Evolutionary conservation across 2,888 invertebrate species (phyloP), one percentile per base, ranked within the genome.

Genomic region (Drosophila tanythrix): DNA sequence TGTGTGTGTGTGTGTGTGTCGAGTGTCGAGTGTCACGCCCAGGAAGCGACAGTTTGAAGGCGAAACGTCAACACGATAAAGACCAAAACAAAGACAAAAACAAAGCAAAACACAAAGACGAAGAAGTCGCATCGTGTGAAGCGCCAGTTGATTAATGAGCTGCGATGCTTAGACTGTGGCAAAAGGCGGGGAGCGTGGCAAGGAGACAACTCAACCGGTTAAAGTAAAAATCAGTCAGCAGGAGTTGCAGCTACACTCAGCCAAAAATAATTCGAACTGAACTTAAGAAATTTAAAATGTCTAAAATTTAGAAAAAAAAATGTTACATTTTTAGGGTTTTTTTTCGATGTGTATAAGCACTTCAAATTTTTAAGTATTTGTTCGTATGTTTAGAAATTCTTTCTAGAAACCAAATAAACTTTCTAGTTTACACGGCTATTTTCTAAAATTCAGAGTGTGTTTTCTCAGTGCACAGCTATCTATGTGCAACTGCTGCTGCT

Each of bases 111-210:
- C 25, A 8, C 25, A 25, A 46, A 21, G 46, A 21, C 46, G 25
- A 71, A 55, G 70, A 57, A 66, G 63, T 61, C 62, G 63, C 66
- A 33, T 53, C 79, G 64, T 74, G 60, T 63, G 64, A 64, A 71
- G 77, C 75, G 83, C 73, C 84, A 74, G 77, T 89, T 85, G 85
- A 85, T 85, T 85, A 85, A 85, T 85, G 85, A 89, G 85, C 88
- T 78, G 72, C 70, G 76, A 83, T 88, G 79, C 75, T 60, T 38
- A 56, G 31, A 38, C 33, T 18, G 18, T 21, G 18, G 2, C 33
- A 43, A 56, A 11, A 7, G 11, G 31, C 36, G 11, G 36, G 25
- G 6, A 27, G 38, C 46, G 33, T 31, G n/a, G 21, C 21, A 43
- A 21, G 21, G 21, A 21, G 43, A 25, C 46, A n/a, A 29, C 40